These are phyloP conservation scores for Paraplagusia blochii DNA, from an alignment of 2,113 vertebrate species.

Conservation along the genomic window DNA sequence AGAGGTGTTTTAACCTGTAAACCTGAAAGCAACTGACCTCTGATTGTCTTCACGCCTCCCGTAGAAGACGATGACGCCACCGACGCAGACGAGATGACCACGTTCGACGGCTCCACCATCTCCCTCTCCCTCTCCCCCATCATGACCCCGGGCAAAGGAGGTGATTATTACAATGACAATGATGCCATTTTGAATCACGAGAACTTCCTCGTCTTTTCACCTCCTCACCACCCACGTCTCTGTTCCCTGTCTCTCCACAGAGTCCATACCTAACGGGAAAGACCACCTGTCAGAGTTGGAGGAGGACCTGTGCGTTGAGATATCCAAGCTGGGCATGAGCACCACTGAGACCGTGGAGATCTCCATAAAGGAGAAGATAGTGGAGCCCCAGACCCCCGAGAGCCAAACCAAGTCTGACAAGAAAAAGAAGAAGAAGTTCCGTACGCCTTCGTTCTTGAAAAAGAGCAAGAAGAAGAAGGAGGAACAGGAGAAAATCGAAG, in stretches of 20 bases:
- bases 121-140: constrained; percentile 90
- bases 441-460: constrained; percentile 73
- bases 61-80: constrained; percentile 86
- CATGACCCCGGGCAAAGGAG: constrained; percentile 85
- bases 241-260: constrained; percentile 47
- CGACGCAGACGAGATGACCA: constrained; percentile 86
- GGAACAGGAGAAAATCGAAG: constrained; percentile 61
- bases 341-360: constrained; percentile 66
- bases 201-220: neutral
- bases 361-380: constrained; percentile 64
- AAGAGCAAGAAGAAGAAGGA: constrained; percentile 73
- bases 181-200: too few species aligned
- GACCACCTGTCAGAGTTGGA: constrained; percentile 68
- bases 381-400: constrained; percentile 59
- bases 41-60: constrained; percentile 66
- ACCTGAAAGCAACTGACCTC: neutral
- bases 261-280: constrained; percentile 67
- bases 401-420: constrained; percentile 67
- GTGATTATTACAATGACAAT: constrained; percentile 59
- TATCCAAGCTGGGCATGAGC: constrained; percentile 71
- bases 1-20: too few species aligned
- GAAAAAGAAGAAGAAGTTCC: constrained; percentile 77
- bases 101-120: constrained; percentile 90
- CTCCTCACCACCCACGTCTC: neutral
- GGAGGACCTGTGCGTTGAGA: constrained; percentile 70